These are phyloP conservation scores for Parnassius orleans DNA, from an alignment of 2,888 invertebrate species.

Conservation along the genomic window DNA sequence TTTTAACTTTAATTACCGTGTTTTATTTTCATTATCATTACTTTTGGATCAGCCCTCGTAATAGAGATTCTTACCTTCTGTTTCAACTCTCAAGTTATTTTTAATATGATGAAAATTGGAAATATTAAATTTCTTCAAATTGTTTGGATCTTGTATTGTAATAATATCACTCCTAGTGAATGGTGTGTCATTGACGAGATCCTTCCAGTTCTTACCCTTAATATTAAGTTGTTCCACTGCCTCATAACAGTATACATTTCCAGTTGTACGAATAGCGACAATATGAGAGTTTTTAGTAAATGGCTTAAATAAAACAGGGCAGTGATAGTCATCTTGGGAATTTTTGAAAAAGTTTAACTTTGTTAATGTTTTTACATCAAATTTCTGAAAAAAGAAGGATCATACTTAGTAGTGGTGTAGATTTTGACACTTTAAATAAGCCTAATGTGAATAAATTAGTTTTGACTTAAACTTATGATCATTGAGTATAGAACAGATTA, in stretches of 20 bases:
- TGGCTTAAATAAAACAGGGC: conserved; percentile 95
- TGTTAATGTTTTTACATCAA: conserved; percentile 89
- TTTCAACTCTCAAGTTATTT: conserved; percentile 92
- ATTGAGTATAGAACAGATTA: too few species aligned
- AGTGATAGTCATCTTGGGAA: conserved; percentile 90
- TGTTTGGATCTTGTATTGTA: conserved; percentile 93
- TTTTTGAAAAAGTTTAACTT: conserved; percentile 95
- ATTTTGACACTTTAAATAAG: too few species aligned
- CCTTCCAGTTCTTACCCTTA: conserved; percentile 96
- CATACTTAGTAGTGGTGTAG: too few species aligned
- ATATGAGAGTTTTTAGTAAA: conserved; percentile 97
- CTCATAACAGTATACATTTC: conserved; percentile 97
- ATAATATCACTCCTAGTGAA: conserved; percentile 95
- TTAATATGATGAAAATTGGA: conserved; percentile 96
- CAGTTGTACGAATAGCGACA: conserved; percentile 92
- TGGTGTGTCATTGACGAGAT: conserved; percentile 93
- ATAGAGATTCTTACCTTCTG: conserved; percentile 83
- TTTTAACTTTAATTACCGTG: too few species aligned
- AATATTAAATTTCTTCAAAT: conserved; percentile 96
- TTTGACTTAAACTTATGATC: too few species aligned
- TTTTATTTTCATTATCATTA: too few species aligned
- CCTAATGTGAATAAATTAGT: too few species aligned
- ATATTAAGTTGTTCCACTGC: conserved; percentile 97
- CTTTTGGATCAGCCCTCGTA: too few species aligned
- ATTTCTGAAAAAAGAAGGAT: conserved; percentile 76